Base-by-base conservation (phyloP, 1,140 invertebrate genomes). In the Tetramorium parvispinum region DNA sequence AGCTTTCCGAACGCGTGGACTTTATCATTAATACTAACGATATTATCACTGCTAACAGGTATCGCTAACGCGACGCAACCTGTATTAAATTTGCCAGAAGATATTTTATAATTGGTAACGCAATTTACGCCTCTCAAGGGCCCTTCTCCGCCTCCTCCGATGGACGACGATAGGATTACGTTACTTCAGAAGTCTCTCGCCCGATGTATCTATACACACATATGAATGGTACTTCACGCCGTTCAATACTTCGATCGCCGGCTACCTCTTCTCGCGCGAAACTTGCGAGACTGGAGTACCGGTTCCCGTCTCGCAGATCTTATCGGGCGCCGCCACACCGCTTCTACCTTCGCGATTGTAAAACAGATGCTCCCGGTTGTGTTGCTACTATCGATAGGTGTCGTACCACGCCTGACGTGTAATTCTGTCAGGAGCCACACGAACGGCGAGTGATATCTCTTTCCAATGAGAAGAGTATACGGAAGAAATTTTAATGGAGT, bases 301-400 rank as follows among this genome's bases (percentile, higher is more conserved):
- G 91, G 91, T 92, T 92, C 63, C 66, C 70, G 88, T 81, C 86
- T 91, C 85, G 51, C 82, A 86, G 92, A 93, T 93, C 88, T 92
- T 93, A 93, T 93, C 92, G 40, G 18, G 8, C 86, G 75, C 75
- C 71, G 70, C 59, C 88, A 57, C 86, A 53, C 32, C 73, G 46
- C 70, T 68, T 73, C 71, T 78, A 86, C 90, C 87, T 81, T 81
- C n/a, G 59, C 85, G 68, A 92, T 92, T 91, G 85, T 87, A 88
- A 90, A 88, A 77, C 88, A 88, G 75, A 89, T 85, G 91, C 85
- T 89, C 76, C 86, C 87, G 68, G 73, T 89, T 68, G 55, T 88
- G 73, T 76, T 59, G 59, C 76, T 66, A 43, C 66, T 85, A 85
- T 78, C 68, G 40, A 71, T 55, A 27, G 32, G n/a, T 51, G 49